Evolutionary conservation across 2,888 invertebrate species (phyloP), one percentile per base, ranked within the genome.

Genomic region (Salpingus planirostris): DNA sequence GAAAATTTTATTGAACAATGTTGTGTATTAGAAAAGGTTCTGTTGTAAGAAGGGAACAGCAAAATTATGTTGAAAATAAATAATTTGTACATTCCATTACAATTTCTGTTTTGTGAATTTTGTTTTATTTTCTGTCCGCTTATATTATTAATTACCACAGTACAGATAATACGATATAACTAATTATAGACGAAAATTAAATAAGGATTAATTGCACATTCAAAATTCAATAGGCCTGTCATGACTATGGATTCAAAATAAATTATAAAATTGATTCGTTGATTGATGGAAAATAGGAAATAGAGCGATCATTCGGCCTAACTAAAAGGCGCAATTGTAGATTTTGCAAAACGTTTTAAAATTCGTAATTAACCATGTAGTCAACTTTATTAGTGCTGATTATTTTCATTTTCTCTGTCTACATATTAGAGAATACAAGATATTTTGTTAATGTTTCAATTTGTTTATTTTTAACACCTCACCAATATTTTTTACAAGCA

Each of bases 1-100:
- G n/a, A n/a, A n/a, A n/a, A n/a, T n/a, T n/a, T n/a, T n/a, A n/a
- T n/a, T n/a, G n/a, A 18, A 18, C 8, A 18, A 5, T 8, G 8
- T 5, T 18, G 8, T 18, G 18, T 18, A 49, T 50, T 54, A 54
- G 53, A 50, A 47, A 30, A 46, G 53, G 48, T 56, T 59, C 52
- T 59, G 57, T 60, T 59, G 52, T 55, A 56, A 46, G 56, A 73
- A 73, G 74, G 74, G 71, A 73, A 73, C 73, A 71, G 72, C 70
- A 67, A 74, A 73, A 58, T 62, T 62, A 54, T 57, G 58, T 59
- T 62, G 55, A 72, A 74, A 74, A 62, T 66, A 65, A 73, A 76
- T 74, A 74, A 79, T 78, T 79, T 80, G 78, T 80, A 80, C 80
- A 80, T 80, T 80, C 80, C 80, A 79, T 77, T 74, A 74, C 75